Percentiles rank a stretch among this genome's conserved stretches.
These are phyloP conservation scores for Parus major DNA, from an alignment of 2,113 vertebrate genomes.

Conservation along the genomic window DNA sequence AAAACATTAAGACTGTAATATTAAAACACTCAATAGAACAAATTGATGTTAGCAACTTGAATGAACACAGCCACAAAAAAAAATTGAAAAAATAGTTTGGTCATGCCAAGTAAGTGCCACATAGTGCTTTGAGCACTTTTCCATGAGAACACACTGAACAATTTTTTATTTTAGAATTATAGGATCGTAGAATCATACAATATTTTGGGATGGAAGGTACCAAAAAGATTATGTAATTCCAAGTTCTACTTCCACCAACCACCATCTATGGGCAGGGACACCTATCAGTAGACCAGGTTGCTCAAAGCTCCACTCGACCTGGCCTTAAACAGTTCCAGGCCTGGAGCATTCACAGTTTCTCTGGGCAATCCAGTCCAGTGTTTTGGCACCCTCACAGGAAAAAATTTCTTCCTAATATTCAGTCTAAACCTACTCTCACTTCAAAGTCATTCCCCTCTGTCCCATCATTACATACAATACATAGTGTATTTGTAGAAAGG, in stretches of 20 bases:
- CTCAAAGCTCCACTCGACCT: background rate
- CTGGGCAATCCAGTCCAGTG: background rate
- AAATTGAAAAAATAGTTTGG: background rate
- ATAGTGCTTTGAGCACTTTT: background rate
- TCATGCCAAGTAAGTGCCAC: background rate
- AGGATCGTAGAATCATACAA: background rate
- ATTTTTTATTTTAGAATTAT: background rate
- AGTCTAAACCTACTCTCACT: background rate
- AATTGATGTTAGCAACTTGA: background rate
- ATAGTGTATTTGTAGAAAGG: background rate
- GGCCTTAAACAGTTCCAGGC: background rate
- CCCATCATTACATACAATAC: too few species aligned
- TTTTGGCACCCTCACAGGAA: background rate
- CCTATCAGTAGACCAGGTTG: background rate
- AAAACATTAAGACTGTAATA: background rate
- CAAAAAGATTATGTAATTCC: background rate
- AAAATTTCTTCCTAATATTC: background rate
- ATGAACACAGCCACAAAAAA: background rate
- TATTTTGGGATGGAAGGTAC: background rate
- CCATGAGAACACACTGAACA: slow-evolving; percentile 13
- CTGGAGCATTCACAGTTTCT: background rate
- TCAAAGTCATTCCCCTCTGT: background rate
- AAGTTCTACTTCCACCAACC: background rate
- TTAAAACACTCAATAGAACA: background rate
- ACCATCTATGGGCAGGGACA: background rate